Percentiles rank a stretch among this genome's conserved stretches.
These are phyloP conservation scores for Lepisosteus oculatus DNA, from an alignment of 2,113 vertebrate species.

Conservation along the genomic window DNA sequence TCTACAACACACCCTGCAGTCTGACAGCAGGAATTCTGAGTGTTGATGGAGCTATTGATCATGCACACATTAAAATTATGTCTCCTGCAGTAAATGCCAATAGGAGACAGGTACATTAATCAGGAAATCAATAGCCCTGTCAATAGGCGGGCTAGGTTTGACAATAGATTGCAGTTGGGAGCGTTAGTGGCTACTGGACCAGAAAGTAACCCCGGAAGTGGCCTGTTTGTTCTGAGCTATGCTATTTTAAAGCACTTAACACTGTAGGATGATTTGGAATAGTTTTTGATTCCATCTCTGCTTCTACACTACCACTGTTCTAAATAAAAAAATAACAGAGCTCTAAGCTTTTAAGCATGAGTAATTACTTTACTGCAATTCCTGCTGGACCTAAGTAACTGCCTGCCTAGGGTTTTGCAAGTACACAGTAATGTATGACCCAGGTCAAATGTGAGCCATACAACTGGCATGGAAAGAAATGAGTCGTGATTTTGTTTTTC, in stretches of 20 bases:
- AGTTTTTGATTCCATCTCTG: neutral
- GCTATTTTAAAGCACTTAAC: slow-evolving; percentile 41
- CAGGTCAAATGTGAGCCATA: neutral
- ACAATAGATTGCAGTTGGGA: slow-evolving; percentile 65
- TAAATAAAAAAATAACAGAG: neutral
- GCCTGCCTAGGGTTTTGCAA: neutral
- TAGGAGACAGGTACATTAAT: slow-evolving; percentile 83
- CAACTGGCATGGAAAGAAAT: neutral
- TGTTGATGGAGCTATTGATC: slow-evolving; percentile 84
- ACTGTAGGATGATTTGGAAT: slow-evolving; percentile 5
- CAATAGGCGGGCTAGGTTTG: slow-evolving; percentile 66
- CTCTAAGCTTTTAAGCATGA: neutral
- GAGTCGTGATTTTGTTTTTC: neutral
- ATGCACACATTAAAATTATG: slow-evolving; percentile 86
- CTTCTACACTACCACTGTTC: neutral
- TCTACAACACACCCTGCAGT: slow-evolving; percentile 41
- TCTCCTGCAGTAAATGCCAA: slow-evolving; percentile 73
- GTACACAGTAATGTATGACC: neutral
- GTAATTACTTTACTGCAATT: neutral
- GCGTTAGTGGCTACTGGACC: slow-evolving; percentile 40
- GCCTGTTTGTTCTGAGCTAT: slow-evolving; percentile 44
- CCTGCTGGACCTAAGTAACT: neutral
- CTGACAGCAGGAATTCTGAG: slow-evolving; percentile 71
- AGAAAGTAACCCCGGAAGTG: slow-evolving; percentile 41
- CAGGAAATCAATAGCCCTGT: slow-evolving; percentile 78